Conservation (phyloP, 2,797 vertebrate species). For the Notolabrus celidotus region DNA sequence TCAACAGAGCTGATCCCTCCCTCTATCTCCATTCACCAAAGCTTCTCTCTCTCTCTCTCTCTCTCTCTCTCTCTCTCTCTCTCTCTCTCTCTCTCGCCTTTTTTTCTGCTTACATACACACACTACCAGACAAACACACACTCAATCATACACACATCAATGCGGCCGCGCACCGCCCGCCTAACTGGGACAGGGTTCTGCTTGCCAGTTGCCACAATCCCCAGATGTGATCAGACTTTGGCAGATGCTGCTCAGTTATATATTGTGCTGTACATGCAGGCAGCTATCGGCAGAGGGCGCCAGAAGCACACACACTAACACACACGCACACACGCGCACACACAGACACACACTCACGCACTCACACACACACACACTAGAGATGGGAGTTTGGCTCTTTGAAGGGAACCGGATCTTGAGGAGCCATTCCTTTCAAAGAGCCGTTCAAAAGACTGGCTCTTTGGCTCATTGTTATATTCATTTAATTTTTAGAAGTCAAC, state of each 20-base stretch:
- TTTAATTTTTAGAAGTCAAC: too few relatives aligned
- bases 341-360: not conserved
- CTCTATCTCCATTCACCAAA: not conserved
- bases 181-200: conserved; percentile 43
- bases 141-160: too few relatives aligned
- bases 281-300: conserved; percentile 42
- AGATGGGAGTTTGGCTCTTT: too few relatives aligned
- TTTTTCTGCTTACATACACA: not conserved
- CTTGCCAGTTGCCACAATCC: conserved; percentile 35
- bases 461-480: too few relatives aligned
- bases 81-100: not conserved
- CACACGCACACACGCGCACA: too few relatives aligned
- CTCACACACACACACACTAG: conserved; percentile 33
- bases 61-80: not conserved
- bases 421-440: too few relatives aligned
- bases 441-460: too few relatives aligned
- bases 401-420: too few relatives aligned
- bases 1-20: conserved; percentile 42
- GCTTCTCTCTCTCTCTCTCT: not conserved
- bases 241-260: conserved; percentile 41
- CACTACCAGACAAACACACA: not conserved
- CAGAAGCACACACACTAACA: not conserved
- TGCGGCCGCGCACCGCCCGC: conserved; percentile 6
- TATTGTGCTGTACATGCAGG: conserved; percentile 1
- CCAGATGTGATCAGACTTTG: conserved; percentile 53